phyloP scores from a whole-genome alignment of 2,113 vertebrate species.

The Dasyprocta punctata region DNA sequence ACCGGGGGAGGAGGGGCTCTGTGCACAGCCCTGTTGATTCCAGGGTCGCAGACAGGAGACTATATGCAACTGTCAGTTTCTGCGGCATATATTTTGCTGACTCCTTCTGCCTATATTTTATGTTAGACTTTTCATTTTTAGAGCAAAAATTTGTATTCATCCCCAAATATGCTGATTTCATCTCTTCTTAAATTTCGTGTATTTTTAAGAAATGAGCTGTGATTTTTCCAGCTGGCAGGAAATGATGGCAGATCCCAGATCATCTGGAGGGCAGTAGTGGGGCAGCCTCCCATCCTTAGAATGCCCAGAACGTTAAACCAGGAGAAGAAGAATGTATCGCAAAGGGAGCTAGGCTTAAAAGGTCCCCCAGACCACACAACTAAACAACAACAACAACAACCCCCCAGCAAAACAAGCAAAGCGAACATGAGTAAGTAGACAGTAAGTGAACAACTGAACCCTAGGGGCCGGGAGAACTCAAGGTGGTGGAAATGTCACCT shows the following conservation, averaged over 20 bases:
- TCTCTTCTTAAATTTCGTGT: neutral
- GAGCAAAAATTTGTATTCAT: neutral
- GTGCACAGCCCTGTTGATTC: accelerated
- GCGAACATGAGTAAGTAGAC: neutral
- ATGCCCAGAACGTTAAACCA: neutral
- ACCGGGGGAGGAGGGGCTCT: accelerated
- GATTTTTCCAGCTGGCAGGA: neutral
- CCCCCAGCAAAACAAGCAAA: neutral
- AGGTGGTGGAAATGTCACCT: neutral
- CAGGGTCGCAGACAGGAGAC: neutral
- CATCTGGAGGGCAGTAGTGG: neutral
- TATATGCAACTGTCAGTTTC: neutral
- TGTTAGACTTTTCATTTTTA: neutral
- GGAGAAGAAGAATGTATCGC: neutral
- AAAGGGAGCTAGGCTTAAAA: neutral
- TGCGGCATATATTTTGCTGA: neutral
- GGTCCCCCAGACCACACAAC: neutral
- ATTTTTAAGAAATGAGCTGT: neutral
- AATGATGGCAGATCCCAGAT: neutral
- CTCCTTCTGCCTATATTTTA: neutral
- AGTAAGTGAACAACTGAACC: neutral
- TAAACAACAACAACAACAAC: neutral
- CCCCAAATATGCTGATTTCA: neutral
- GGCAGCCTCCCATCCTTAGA: neutral
- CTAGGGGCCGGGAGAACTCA: neutral